Evolutionary conservation across 2,797 vertebrate genomes (phyloP).

Genomic region (Ctenopoma kingsleyae): DNA sequence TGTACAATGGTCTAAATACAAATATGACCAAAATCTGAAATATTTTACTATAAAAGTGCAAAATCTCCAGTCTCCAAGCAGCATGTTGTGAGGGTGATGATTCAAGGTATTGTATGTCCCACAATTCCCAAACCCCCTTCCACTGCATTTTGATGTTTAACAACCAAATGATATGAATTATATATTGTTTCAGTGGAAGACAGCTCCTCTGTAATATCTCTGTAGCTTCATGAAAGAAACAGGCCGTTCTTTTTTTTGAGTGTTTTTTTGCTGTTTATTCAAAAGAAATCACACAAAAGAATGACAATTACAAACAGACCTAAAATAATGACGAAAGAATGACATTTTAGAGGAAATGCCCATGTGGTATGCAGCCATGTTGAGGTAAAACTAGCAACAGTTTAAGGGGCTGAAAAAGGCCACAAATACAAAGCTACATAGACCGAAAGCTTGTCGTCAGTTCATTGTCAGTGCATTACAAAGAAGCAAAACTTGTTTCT

Average conservation of each 20-base stretch:
- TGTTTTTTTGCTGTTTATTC: constrained; percentile 49
- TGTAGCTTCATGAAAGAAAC: constrained; percentile 38
- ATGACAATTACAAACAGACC: constrained; percentile 48
- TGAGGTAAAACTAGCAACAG: constrained; percentile 42
- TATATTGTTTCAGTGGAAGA: constrained; percentile 7
- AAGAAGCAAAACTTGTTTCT: constrained; percentile 19
- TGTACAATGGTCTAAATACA: background rate
- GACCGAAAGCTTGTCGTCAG: constrained; percentile 15
- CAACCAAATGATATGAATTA: constrained; percentile 31
- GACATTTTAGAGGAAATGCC: constrained; percentile 50
- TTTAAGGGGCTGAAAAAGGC: constrained; percentile 38
- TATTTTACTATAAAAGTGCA: background rate
- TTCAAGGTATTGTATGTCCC: background rate
- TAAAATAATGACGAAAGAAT: constrained; percentile 38
- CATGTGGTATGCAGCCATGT: constrained; percentile 34
- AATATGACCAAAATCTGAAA: background rate
- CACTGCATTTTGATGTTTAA: constrained; percentile 20
- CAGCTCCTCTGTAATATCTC: constrained; percentile 3
- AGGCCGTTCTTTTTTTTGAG: background rate
- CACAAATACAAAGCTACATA: constrained; percentile 14
- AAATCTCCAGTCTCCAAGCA: background rate
- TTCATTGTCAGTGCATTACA: constrained; percentile 1
- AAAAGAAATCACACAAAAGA: constrained; percentile 65
- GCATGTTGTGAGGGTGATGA: background rate
- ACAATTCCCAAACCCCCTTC: background rate